These are phyloP conservation scores for Oreochromis spilurus DNA, from an alignment of 2,113 vertebrate genomes.

Conservation along the genomic window DNA sequence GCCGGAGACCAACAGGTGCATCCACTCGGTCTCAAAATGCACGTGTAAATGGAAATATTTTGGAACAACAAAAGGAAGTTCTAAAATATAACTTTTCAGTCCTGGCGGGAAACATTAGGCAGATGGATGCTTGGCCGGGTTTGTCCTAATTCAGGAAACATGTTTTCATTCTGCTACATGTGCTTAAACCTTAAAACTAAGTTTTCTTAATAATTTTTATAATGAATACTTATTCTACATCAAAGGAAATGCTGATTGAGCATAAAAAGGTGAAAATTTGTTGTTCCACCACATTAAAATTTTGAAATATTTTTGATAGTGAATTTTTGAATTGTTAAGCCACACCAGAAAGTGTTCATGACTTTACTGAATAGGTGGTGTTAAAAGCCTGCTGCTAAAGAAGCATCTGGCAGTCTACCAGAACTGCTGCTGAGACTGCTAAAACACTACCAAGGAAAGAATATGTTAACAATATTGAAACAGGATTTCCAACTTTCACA, in stretches of 20 bases:
- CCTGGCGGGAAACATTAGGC: background rate
- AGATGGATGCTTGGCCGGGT: background rate
- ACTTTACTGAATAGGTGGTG: background rate
- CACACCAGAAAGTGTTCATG: background rate
- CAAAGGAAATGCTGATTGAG: background rate
- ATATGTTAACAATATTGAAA: background rate
- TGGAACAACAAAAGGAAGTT: slow-evolving; percentile 17
- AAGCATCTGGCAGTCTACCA: background rate
- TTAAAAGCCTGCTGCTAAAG: background rate
- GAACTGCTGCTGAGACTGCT: background rate
- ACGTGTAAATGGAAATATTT: slow-evolving; percentile 4
- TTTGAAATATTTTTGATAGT: background rate
- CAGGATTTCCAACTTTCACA: background rate
- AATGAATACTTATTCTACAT: background rate
- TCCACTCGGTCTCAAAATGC: slow-evolving; percentile 35
- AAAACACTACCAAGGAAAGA: background rate
- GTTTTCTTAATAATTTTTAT: background rate
- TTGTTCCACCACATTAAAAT: background rate
- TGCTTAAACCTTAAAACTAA: background rate
- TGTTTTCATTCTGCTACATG: background rate
- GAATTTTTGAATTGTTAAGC: background rate
- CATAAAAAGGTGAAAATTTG: background rate
- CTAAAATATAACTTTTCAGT: slow-evolving; percentile 26
- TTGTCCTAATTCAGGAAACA: background rate
- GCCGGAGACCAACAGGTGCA: slow-evolving; percentile 43